Percentiles rank a stretch among this genome's conserved stretches.
These are phyloP conservation scores for Drosophila tsacasi DNA, from an alignment of 1,140 invertebrate species.

Conservation along the genomic window DNA sequence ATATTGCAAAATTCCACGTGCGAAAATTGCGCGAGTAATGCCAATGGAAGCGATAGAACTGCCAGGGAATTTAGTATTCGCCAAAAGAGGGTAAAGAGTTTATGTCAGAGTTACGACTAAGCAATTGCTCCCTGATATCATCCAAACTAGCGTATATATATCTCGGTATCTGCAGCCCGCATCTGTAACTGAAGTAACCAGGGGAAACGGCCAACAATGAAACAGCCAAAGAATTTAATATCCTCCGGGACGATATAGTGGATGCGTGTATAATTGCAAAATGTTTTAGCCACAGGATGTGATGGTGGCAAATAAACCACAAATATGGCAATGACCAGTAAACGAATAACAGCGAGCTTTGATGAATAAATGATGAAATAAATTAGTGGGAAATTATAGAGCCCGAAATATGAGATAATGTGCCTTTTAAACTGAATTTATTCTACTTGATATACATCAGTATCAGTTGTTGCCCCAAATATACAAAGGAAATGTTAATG, in stretches of 20 bases:
- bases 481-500: too few relatives aligned
- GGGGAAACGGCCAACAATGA: conserved; percentile 1
- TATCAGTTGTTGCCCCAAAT: not conserved
- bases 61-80: conserved; percentile 71
- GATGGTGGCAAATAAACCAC: not conserved
- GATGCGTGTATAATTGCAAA: conserved; percentile 31
- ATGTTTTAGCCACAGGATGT: not conserved
- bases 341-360: not conserved
- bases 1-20: conserved; percentile 82
- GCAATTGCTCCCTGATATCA: conserved; percentile 8
- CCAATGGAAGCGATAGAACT: conserved; percentile 63
- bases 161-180: not conserved
- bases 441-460: not conserved
- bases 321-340: not conserved
- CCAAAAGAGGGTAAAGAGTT: conserved; percentile 23
- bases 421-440: not conserved
- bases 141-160: not conserved
- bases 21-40: conserved; percentile 80
- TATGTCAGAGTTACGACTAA: conserved; percentile 18
- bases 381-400: too few relatives aligned
- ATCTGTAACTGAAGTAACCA: not conserved
- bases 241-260: not conserved
- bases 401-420: not conserved
- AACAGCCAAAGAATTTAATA: conserved; percentile 1
- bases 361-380: not conserved